Base-by-base conservation (phyloP, 2,888 invertebrate genomes). In the Dryadula phaetusa region DNA sequence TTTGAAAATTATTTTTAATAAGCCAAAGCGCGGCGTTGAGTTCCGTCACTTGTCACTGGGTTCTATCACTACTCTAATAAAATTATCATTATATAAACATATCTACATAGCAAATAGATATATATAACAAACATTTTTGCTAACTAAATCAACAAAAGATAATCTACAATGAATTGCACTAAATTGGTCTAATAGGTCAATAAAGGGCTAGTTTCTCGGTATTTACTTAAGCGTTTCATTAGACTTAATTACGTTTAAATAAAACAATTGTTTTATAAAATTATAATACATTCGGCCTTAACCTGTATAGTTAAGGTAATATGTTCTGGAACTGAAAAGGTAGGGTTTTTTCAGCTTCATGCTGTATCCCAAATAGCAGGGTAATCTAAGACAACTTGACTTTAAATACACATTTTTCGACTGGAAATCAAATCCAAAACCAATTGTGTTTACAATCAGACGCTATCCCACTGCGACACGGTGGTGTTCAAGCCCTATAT, bases 141-240 rank as follows among this genome's bases (percentile, higher is more conserved):
- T 16, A 3, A 44, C 25, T 37, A 22, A 63, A 58, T 60, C 63
- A 53, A 63, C 42, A 52, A 14, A 49, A 54, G 12, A 28, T 49
- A 37, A 44, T n/a, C 20, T 25, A 16, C 10, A 60, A 37, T 4
- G 28, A 67, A 58, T 67, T 58, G 67, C 22, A 40, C 34, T 53
- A 44, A 67, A 60, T 63, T 67, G 47, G 12, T 52, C 60, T 18
- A 60, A 52, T 52, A 12, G 28, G 42, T 40, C 49, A 63, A 28
- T 63, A 63, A 62, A 44, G 18, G 32, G 20, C 6, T 54, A 0
- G 37, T 56, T 56, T 22, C 54, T 34, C 54, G 37, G n/a, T 56
- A 56, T 56, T 37, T 37, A 14, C 22, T n/a, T 37, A 40, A 40
- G 37, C 37, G 14, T 56, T 22, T 37, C 32, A 16, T 16, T 37